A percentile compares a stretch with the other conserved stretches of the same genome.
Conservation (phyloP, 2,888 invertebrate genomes). For the Brenthis daphne region DNA sequence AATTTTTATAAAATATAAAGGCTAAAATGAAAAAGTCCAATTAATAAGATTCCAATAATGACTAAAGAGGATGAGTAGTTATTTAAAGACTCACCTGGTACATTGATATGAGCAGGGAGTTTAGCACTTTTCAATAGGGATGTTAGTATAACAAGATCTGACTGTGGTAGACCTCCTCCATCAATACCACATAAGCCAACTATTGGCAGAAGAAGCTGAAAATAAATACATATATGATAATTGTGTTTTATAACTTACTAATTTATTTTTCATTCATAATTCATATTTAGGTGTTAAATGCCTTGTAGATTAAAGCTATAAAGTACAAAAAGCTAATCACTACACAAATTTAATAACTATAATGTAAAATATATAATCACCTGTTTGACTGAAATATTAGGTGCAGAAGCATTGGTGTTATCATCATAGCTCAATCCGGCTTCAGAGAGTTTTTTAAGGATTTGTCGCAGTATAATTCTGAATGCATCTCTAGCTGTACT, state of each 20-base stretch:
- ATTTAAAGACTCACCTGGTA: slow-evolving; percentile 57
- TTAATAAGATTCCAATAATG: not conserved
- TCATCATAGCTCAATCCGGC: slow-evolving; percentile 71
- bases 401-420: slow-evolving; percentile 65
- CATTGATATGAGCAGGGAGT: slow-evolving; percentile 80
- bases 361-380: slow-evolving; percentile 46
- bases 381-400: slow-evolving; percentile 76
- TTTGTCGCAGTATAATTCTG: slow-evolving; percentile 70
- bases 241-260: not conserved
- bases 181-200: slow-evolving; percentile 87
- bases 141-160: slow-evolving; percentile 89
- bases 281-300: not conserved
- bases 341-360: too few relatives aligned
- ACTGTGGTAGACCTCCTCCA: slow-evolving; percentile 85
- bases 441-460: slow-evolving; percentile 76
- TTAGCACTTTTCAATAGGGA: slow-evolving; percentile 89
- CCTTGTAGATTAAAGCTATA: not conserved
- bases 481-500: slow-evolving; percentile 83
- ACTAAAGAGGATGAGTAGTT: not conserved
- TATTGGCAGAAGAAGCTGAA: slow-evolving; percentile 85
- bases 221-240: slow-evolving; percentile 23
- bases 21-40: too few relatives aligned
- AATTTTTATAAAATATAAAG: too few relatives aligned
- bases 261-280: not conserved
- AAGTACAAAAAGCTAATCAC: too few relatives aligned